Evolutionary conservation across 2,888 invertebrate genomes (phyloP).

Genomic region (Ochropacha duplaris): DNA sequence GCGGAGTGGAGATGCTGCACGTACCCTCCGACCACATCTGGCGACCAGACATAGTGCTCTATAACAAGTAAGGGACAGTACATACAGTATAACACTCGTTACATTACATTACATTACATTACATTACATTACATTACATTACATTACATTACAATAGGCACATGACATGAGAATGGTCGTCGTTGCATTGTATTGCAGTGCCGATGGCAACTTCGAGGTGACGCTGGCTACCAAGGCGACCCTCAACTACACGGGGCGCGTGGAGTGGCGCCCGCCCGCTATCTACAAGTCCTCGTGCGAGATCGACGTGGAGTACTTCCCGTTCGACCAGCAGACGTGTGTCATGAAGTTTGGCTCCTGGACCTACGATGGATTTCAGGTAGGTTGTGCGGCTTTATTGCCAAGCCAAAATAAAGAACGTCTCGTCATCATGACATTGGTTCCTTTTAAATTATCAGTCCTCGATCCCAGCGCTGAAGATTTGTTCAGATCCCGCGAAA

Average conservation of each 20-base stretch:
- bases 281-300: constrained; percentile 97
- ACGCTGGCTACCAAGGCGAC: constrained; percentile 95
- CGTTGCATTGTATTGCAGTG: constrained; percentile 79
- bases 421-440: too few species aligned
- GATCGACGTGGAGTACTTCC: constrained; percentile 96
- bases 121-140: too few species aligned
- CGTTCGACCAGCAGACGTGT: constrained; percentile 96
- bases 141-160: too few species aligned
- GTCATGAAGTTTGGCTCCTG: constrained; percentile 97
- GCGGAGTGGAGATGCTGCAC: constrained; percentile 96
- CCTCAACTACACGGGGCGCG: constrained; percentile 93
- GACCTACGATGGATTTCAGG: constrained; percentile 98
- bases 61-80: constrained; percentile 89
- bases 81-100: background rate
- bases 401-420: too few species aligned
- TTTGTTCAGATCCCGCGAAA: too few species aligned
- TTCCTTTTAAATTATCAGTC: too few species aligned
- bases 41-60: constrained; percentile 97
- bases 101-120: too few species aligned
- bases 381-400: constrained; percentile 62
- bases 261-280: constrained; percentile 97
- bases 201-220: constrained; percentile 96
- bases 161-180: too few species aligned
- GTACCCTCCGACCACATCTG: constrained; percentile 98
- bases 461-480: too few species aligned